Evolutionary conservation across 1,140 invertebrate genomes (phyloP).

Genomic region (Melitaea cinxia): DNA sequence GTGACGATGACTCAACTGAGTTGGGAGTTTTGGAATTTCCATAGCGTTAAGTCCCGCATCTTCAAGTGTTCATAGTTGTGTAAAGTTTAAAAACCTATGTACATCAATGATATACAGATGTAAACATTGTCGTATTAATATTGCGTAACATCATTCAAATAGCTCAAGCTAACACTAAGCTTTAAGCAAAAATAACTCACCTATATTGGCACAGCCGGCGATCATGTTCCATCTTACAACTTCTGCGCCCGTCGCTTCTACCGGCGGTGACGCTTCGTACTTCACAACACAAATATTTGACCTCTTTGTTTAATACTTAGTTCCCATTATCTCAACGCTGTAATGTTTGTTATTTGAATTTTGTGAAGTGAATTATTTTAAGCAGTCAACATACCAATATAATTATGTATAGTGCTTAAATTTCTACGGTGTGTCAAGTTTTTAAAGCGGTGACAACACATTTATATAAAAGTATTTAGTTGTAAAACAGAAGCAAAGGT

Average conservation of each 20-base stretch:
- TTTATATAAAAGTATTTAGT: neutral
- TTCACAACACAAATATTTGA: conserved; percentile 23
- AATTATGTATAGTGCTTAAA: too few relatives aligned
- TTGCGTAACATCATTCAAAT: too few relatives aligned
- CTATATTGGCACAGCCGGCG: conserved; percentile 58
- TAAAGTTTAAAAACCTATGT: too few relatives aligned
- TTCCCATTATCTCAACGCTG: conserved; percentile 33
- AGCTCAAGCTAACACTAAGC: too few relatives aligned
- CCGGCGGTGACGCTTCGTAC: conserved; percentile 20
- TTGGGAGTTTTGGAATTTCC: too few relatives aligned
- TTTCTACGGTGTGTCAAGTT: neutral
- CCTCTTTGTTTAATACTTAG: conserved; percentile 29
- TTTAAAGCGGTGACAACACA: neutral
- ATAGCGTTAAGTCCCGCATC: too few relatives aligned
- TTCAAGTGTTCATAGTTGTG: too few relatives aligned
- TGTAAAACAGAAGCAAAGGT: too few relatives aligned
- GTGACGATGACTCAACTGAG: too few relatives aligned
- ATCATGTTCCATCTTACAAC: conserved; percentile 73
- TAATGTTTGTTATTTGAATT: neutral
- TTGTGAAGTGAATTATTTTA: conserved; percentile 1
- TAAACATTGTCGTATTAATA: too few relatives aligned
- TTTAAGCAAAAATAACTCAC: conserved; percentile 54
- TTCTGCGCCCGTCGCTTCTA: conserved; percentile 14
- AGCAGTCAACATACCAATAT: neutral
- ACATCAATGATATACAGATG: too few relatives aligned